phyloP scores from a whole-genome alignment of 2,888 invertebrate species.

The Megalurothrips usitatus region DNA sequence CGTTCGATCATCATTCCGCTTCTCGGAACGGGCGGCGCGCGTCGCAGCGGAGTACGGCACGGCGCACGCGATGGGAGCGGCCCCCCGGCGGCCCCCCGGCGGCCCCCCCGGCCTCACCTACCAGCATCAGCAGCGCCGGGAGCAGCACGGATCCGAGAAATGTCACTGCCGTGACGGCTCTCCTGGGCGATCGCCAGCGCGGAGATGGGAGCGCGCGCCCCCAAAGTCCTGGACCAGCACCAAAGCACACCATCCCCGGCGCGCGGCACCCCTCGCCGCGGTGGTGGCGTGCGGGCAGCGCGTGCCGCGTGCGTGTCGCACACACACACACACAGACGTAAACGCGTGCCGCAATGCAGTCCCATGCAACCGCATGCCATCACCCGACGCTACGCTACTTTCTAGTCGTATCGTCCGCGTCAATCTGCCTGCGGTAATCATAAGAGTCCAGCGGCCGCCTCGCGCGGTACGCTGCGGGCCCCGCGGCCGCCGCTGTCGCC shows the following conservation, averaged over 20 bases:
- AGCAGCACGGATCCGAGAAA: too few species aligned
- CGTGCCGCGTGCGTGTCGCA: not conserved
- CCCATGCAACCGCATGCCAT: conserved; percentile 6
- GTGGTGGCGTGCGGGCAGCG: not conserved
- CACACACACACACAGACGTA: not conserved
- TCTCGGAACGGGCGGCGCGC: not conserved
- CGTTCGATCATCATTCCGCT: not conserved
- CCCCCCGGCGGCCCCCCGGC: too few species aligned
- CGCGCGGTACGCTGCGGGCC: too few species aligned
- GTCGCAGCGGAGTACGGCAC: not conserved
- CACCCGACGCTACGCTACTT: not conserved
- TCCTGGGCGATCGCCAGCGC: too few species aligned
- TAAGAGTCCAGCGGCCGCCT: not conserved
- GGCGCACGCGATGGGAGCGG: not conserved
- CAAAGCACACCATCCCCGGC: too few species aligned
- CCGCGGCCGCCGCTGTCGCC: too few species aligned
- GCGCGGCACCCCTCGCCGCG: too few species aligned
- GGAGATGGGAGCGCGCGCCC: too few species aligned
- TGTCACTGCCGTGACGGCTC: too few species aligned
- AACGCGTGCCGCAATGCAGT: not conserved
- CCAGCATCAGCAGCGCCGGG: too few species aligned
- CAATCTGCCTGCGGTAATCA: conserved; percentile 6
- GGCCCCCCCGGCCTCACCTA: too few species aligned
- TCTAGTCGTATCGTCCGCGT: conserved; percentile 4
- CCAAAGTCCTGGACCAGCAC: too few species aligned